A percentile compares a stretch with the other conserved stretches of the same genome.
Conservation (phyloP, 1,140 invertebrate genomes). For the Helicorthomorpha holstii region DNA sequence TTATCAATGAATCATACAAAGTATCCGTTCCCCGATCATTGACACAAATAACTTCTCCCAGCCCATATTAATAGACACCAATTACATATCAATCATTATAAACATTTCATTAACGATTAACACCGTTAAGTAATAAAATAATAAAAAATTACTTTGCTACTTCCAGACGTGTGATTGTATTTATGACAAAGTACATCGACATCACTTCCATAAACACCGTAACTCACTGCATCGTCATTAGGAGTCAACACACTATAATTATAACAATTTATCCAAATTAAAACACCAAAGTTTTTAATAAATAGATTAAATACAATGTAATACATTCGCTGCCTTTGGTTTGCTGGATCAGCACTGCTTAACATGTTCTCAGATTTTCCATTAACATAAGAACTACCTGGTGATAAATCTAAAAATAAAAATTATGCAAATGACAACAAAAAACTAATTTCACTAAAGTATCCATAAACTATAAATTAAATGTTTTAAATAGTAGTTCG, state of each 20-base stretch:
- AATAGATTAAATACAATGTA: background rate
- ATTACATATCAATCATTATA: too few species aligned
- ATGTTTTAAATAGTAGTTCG: too few species aligned
- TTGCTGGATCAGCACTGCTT: background rate
- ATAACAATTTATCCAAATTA: constrained; percentile 9
- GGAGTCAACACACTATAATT: constrained; percentile 44
- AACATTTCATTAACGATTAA: too few species aligned
- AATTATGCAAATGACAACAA: too few species aligned
- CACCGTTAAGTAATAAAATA: background rate
- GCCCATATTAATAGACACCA: too few species aligned
- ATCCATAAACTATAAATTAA: too few species aligned
- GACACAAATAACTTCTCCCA: too few species aligned
- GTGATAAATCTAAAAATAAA: too few species aligned
- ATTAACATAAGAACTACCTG: background rate
- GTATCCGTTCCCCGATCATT: too few species aligned
- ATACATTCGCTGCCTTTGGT: background rate
- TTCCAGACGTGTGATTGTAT: constrained; percentile 29
- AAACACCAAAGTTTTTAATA: background rate
- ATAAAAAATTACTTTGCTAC: constrained; percentile 17
- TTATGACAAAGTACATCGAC: constrained; percentile 50
- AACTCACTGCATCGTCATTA: constrained; percentile 46
- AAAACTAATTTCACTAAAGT: too few species aligned
- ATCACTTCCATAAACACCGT: constrained; percentile 44
- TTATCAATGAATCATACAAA: too few species aligned
- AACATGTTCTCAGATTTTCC: background rate